A percentile compares a stretch with the other conserved stretches of the same genome.
These are phyloP conservation scores for Perca flavescens DNA, from an alignment of 2,113 vertebrate species.

Conservation along the genomic window DNA sequence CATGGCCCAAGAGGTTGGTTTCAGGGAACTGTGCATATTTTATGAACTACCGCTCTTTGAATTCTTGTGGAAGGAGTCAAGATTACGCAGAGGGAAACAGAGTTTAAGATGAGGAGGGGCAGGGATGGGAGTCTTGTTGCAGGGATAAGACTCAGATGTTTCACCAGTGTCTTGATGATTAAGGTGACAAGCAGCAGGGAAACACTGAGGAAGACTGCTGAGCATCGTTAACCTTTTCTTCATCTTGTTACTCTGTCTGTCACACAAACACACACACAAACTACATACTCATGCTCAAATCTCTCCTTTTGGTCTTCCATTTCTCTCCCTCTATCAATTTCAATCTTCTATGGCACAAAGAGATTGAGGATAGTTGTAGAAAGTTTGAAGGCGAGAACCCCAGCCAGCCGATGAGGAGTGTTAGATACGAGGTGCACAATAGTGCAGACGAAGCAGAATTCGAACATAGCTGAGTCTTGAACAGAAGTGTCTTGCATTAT, in stretches of 20 bases:
- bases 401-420: conserved; percentile 54
- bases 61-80: conserved; percentile 51
- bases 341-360: conserved; percentile 42
- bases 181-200: conserved; percentile 57
- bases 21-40: conserved; percentile 76
- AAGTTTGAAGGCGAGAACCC: conserved; percentile 62
- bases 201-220: conserved; percentile 58
- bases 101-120: conserved; percentile 26
- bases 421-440: conserved; percentile 69
- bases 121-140: conserved; percentile 33
- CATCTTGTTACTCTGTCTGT: conserved; percentile 44
- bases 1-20: conserved; percentile 66
- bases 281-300: background rate
- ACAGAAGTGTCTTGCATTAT: conserved; percentile 83
- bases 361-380: conserved; percentile 38
- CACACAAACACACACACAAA: conserved; percentile 16
- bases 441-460: conserved; percentile 81
- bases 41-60: conserved; percentile 71
- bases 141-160: conserved; percentile 53
- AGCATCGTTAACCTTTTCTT: conserved; percentile 65
- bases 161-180: conserved; percentile 67
- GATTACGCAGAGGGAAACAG: conserved; percentile 19
- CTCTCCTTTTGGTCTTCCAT: conserved; percentile 13
- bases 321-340: conserved; percentile 22
- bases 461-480: conserved; percentile 64